Evolutionary conservation across 2,797 vertebrate genomes (phyloP), one percentile per base, ranked within the genome.

Genomic region (Lutjanus campechanus): DNA sequence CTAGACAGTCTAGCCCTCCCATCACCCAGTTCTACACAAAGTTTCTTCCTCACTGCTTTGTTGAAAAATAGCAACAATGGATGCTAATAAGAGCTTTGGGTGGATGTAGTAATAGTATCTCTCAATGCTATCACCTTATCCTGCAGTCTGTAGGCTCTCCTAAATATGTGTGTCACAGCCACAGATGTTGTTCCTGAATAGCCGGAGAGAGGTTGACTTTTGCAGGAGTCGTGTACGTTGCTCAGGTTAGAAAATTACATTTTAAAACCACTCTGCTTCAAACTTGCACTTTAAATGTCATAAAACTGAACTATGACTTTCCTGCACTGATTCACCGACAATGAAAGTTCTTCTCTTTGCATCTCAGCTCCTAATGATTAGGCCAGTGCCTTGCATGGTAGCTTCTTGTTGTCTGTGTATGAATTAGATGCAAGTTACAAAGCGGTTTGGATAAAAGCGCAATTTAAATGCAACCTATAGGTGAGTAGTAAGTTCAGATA

Each of bases 11-110:
- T 16, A 1, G 46, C n/a, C 43, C 19, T 51, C 65, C n/a, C 44
- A 62, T 58, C 40, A 50, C 10, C 22, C 1, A 13, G 20, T 47
- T 43, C 2, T n/a, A 19, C 29, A 36, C 7, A 11, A 1, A 43
- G 17, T 56, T 44, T 69, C 41, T 69, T 77, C 55, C 61, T 74
- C 16, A 19, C 68, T 75, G 47, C 43, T 25, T 61, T 61, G 40
- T 65, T 86, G 54, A 82, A 81, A 78, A 64, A 66, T 9, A 43
- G 63, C 53, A 78, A 81, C 67, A 83, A 78, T 82, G 59, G 64
- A 64, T 62, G 47, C 51, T 73, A 79, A 82, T 65, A 81, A 62
- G 55, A 29, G 51, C 64, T 61, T 58, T 63, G 51, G 40, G 36
- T 74, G 59, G 46, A 8, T 61, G 61, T 51, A 72, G 65, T 20